phyloP scores from a whole-genome alignment of 2,888 invertebrate species.

The Digitonthophagus gazella region DNA sequence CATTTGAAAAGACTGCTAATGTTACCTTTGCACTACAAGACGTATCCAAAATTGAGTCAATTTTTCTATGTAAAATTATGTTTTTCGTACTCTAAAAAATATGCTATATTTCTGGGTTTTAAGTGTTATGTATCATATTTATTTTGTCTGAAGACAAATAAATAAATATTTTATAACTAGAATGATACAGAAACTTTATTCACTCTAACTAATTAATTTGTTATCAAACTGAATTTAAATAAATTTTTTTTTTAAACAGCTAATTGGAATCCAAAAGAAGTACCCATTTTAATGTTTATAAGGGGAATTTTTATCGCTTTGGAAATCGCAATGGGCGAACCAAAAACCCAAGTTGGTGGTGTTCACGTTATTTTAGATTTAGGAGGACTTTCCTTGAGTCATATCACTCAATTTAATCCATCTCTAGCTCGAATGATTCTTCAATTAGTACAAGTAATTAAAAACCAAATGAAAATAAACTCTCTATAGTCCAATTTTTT shows the following conservation, averaged over 20 bases:
- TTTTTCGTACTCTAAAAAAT: too few species aligned
- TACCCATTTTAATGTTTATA: conserved; percentile 66
- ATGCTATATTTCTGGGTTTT: too few species aligned
- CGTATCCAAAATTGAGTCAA: too few species aligned
- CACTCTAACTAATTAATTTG: too few species aligned
- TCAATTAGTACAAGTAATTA: conserved; percentile 67
- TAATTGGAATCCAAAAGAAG: conserved; percentile 73
- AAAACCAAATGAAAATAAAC: background rate
- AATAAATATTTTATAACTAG: too few species aligned
- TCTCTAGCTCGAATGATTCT: conserved; percentile 69
- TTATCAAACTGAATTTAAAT: conserved; percentile 19
- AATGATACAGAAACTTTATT: background rate
- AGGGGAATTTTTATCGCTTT: conserved; percentile 67
- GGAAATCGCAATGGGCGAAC: conserved; percentile 76
- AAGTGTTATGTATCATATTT: too few species aligned
- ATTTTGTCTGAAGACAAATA: background rate
- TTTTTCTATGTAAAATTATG: too few species aligned
- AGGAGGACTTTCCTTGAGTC: conserved; percentile 70
- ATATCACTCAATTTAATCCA: conserved; percentile 75
- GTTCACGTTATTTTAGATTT: conserved; percentile 73
- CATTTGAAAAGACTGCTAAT: too few species aligned
- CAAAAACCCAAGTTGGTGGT: conserved; percentile 74
- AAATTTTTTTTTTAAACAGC: conserved; percentile 49
- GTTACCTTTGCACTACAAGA: too few species aligned
- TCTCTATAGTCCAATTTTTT: conserved; percentile 3